Percentiles rank a stretch among this genome's conserved stretches.
Conservation (phyloP, 2,797 vertebrate genomes). For the Xenentodon cancila region DNA sequence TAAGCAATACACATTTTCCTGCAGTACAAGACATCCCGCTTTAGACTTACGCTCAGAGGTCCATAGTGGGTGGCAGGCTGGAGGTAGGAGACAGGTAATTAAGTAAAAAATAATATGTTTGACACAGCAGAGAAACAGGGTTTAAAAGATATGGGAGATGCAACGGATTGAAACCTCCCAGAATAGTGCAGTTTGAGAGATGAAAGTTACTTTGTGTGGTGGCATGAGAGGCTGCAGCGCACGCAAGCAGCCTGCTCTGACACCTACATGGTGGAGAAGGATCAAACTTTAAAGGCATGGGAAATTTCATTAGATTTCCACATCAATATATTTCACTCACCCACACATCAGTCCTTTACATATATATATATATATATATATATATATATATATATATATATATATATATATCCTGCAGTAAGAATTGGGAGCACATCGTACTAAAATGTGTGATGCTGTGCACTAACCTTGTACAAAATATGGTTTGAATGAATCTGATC, state of each 20-base stretch:
- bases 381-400: too few relatives aligned
- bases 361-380: not conserved
- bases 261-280: constrained; percentile 46
- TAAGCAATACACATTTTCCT: constrained; percentile 51
- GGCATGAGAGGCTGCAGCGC: constrained; percentile 40
- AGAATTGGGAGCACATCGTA: too few relatives aligned
- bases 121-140: constrained; percentile 44
- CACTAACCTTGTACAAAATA: too few relatives aligned
- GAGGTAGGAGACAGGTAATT: constrained; percentile 67
- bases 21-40: constrained; percentile 64
- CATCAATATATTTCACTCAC: constrained; percentile 25
- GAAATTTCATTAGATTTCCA: constrained; percentile 58
- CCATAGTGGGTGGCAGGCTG: constrained; percentile 47
- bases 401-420: too few relatives aligned
- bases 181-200: constrained; percentile 42
- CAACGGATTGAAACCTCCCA: constrained; percentile 35
- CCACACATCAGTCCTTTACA: not conserved
- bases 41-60: constrained; percentile 52
- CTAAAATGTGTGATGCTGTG: too few relatives aligned
- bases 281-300: constrained; percentile 54
- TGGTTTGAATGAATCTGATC: too few relatives aligned
- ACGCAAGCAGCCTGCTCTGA: constrained; percentile 32
- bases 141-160: constrained; percentile 29
- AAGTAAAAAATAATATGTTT: constrained; percentile 69
- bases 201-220: constrained; percentile 55